phyloP scores from a whole-genome alignment of 2,113 vertebrate species.

The Chloebia gouldiae region DNA sequence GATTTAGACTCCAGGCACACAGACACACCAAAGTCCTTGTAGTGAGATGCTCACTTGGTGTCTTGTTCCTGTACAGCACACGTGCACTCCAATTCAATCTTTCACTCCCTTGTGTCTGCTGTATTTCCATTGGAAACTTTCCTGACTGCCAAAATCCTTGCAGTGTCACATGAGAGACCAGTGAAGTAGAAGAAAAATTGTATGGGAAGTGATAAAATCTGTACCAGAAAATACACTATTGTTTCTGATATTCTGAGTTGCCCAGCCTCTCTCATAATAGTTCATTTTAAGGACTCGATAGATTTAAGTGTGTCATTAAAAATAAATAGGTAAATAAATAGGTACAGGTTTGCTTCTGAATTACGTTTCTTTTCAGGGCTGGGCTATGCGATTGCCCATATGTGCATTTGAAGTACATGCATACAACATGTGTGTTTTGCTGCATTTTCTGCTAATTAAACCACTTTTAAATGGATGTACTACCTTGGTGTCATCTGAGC shows the following conservation, averaged over 20 bases:
- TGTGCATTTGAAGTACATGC: neutral
- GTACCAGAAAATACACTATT: neutral
- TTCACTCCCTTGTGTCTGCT: neutral
- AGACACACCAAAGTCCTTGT: neutral
- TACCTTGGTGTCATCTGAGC: neutral
- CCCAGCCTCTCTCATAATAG: neutral
- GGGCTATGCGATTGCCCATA: too few relatives aligned
- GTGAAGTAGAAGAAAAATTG: neutral
- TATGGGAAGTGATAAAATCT: neutral
- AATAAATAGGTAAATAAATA: neutral
- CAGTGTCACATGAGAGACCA: neutral
- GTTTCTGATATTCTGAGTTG: neutral
- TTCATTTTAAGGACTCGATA: neutral
- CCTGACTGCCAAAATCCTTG: neutral
- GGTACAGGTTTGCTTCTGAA: neutral
- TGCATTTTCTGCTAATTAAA: neutral
- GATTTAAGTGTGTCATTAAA: neutral
- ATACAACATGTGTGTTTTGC: neutral
- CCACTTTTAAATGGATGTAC: neutral
- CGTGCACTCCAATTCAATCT: rapidly evolving
- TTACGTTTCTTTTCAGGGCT: neutral
- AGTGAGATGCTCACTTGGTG: neutral
- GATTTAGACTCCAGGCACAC: neutral
- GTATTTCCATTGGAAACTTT: neutral
- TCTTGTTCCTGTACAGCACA: neutral